Evolutionary conservation across 2,113 vertebrate genomes (phyloP).

Genomic region (Archocentrus centrarchus): DNA sequence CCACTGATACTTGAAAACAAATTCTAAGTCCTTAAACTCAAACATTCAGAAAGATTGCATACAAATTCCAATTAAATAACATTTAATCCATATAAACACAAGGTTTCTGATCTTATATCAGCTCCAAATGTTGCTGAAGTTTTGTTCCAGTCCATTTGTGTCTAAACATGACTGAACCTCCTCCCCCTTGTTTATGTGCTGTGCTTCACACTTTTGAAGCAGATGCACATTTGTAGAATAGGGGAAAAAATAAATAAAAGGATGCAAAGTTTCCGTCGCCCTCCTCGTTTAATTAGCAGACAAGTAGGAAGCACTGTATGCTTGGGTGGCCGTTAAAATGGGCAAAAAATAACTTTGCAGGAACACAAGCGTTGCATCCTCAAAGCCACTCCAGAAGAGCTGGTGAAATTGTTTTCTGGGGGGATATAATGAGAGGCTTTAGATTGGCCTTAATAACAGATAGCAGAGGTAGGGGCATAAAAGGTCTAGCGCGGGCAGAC

Average conservation of each 20-base stretch:
- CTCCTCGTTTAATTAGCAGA: constrained; percentile 78
- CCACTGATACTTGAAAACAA: background rate
- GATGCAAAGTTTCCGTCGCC: constrained; percentile 72
- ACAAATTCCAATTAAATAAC: background rate
- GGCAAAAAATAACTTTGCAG: constrained; percentile 73
- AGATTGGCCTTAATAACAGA: constrained; percentile 81
- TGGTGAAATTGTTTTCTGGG: constrained; percentile 73
- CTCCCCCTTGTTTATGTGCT: constrained; percentile 41
- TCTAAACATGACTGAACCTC: constrained; percentile 22
- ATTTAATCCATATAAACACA: background rate
- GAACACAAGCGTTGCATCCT: constrained; percentile 60
- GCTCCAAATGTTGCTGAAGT: constrained; percentile 40
- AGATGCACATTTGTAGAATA: constrained; percentile 52
- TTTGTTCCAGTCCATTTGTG: constrained; percentile 28
- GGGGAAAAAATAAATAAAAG: constrained; percentile 60
- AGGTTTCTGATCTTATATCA: background rate
- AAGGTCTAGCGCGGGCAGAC: constrained; percentile 75
- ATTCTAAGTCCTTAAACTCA: background rate
- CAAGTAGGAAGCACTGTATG: constrained; percentile 70
- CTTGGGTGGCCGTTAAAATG: constrained; percentile 77
- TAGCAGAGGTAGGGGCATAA: constrained; percentile 77
- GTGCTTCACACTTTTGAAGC: constrained; percentile 61
- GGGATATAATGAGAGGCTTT: constrained; percentile 77
- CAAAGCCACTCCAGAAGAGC: constrained; percentile 73
- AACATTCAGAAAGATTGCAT: background rate